phyloP scores from a whole-genome alignment of 2,113 vertebrate genomes.

The Phalacrocorax carbo region DNA sequence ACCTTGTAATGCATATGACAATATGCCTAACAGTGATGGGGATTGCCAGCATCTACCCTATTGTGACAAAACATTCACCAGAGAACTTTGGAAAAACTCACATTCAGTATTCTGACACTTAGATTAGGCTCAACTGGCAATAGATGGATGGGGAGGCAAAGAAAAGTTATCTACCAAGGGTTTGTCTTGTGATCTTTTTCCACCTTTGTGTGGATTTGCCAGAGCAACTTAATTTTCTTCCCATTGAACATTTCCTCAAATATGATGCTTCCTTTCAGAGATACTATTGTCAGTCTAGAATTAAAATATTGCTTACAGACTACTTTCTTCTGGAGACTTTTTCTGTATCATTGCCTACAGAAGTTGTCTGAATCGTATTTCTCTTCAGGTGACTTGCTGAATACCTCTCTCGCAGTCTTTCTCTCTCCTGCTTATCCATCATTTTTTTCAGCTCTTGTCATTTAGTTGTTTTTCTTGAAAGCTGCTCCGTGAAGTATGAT shows the following conservation, averaged over 20 bases:
- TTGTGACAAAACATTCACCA: not conserved
- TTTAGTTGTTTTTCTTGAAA: slow-evolving; percentile 22
- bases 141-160: slow-evolving; percentile 52
- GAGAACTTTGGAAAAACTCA: slow-evolving; percentile 50
- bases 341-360: not conserved
- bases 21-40: not conserved
- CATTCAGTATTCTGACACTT: slow-evolving; percentile 54
- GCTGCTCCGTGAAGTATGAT: slow-evolving; percentile 30
- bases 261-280: not conserved
- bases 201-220: not conserved
- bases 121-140: slow-evolving; percentile 60
- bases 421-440: not conserved
- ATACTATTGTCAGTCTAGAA: slow-evolving; percentile 22
- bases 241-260: not conserved
- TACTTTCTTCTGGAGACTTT: not conserved
- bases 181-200: not conserved
- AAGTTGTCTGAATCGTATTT: not conserved
- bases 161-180: slow-evolving; percentile 35
- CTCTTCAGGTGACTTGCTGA: not conserved
- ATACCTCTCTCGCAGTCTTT: not conserved
- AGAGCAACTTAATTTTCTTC: slow-evolving; percentile 13
- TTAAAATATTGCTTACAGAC: slow-evolving; percentile 74
- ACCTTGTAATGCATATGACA: not conserved
- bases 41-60: not conserved
- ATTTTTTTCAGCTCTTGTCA: not conserved